Evolutionary conservation across 2,888 invertebrate species (phyloP).

Genomic region (Chromoteleia sp.): DNA sequence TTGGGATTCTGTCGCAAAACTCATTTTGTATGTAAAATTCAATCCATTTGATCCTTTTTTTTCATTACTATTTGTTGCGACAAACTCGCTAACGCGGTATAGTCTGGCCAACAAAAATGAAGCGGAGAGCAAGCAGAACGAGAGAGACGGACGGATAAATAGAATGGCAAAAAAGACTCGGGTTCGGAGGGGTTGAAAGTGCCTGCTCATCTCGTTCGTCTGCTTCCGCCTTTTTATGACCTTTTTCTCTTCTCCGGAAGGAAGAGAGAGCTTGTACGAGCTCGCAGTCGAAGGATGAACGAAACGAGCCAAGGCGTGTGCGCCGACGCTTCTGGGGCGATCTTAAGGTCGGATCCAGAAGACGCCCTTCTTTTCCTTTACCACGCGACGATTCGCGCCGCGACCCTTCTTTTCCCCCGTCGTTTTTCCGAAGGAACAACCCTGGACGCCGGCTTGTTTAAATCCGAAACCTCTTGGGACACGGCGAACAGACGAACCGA

Average conservation of each 20-base stretch:
- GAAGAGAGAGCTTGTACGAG: slow-evolving; percentile 55
- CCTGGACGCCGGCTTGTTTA: slow-evolving; percentile 67
- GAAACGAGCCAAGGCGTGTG: slow-evolving; percentile 44
- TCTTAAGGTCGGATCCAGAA: slow-evolving; percentile 54
- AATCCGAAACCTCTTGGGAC: slow-evolving; percentile 62
- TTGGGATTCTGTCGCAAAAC: slow-evolving; percentile 15
- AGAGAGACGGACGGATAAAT: background rate
- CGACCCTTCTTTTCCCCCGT: slow-evolving; percentile 34
- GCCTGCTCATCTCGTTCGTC: slow-evolving; percentile 73
- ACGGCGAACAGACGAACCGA: slow-evolving; percentile 38
- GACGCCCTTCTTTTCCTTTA: slow-evolving; percentile 63
- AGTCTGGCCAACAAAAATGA: slow-evolving; percentile 25
- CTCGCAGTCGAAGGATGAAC: slow-evolving; percentile 48
- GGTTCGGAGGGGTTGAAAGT: slow-evolving; percentile 64
- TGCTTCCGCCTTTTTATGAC: slow-evolving; percentile 70
- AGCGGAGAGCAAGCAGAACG: background rate
- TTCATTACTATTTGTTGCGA: slow-evolving; percentile 30
- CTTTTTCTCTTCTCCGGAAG: slow-evolving; percentile 64
- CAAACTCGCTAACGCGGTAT: slow-evolving; percentile 35
- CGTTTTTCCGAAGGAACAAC: slow-evolving; percentile 40
- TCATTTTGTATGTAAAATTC: slow-evolving; percentile 54
- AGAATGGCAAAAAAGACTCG: slow-evolving; percentile 31
- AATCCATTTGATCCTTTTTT: slow-evolving; percentile 40
- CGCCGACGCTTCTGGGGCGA: slow-evolving; percentile 39
- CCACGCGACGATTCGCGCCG: slow-evolving; percentile 55